phyloP scores from a whole-genome alignment of 2,797 vertebrate species.

The Sphenodon punctatus region DNA sequence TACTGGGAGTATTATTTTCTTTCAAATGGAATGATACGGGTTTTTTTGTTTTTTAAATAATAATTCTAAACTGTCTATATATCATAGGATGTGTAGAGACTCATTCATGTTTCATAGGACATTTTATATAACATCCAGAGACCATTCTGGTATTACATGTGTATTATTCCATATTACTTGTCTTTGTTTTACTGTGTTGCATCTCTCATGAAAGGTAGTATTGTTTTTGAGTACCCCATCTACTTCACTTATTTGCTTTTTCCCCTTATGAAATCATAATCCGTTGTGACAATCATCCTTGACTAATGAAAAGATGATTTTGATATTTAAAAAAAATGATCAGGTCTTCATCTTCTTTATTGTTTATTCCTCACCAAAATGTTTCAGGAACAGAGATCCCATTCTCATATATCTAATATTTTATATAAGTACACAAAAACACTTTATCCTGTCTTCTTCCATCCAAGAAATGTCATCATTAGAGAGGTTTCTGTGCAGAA shows the following conservation, averaged over 20 bases:
- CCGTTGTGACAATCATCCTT: neutral
- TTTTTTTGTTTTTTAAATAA: no score
- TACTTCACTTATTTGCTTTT: neutral
- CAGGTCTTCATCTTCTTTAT: neutral
- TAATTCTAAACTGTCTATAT: no score
- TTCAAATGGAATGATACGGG: no score
- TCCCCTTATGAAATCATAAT: neutral
- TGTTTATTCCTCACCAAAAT: neutral
- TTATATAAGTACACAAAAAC: neutral
- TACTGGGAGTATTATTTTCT: no score
- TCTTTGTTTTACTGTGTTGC: neutral
- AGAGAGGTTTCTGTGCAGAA: neutral
- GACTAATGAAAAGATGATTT: neutral
- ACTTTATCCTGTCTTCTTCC: neutral
- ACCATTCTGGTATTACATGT: no score
- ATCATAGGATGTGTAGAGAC: no score
- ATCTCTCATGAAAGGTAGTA: neutral
- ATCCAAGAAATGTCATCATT: neutral
- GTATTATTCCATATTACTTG: neutral
- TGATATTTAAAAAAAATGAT: conserved; percentile 4
- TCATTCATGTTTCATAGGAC: no score
- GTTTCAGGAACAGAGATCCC: neutral
- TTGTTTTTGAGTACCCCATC: neutral
- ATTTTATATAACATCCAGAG: no score
- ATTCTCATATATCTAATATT: neutral